These are phyloP conservation scores for Euura lappo DNA, from an alignment of 1,140 invertebrate genomes.

Conservation along the genomic window DNA sequence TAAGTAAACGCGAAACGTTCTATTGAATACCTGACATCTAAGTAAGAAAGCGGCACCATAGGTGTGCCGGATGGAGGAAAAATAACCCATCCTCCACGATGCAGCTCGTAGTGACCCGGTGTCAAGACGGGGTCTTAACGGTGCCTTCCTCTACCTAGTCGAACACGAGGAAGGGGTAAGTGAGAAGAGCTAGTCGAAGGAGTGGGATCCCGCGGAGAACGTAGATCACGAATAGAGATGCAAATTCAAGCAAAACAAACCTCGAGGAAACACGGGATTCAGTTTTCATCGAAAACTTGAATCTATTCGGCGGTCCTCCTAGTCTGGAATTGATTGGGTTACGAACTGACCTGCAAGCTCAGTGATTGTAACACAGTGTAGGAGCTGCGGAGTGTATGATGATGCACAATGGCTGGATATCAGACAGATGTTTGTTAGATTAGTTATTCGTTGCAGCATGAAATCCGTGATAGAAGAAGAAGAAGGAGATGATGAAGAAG, in stretches of 20 bases:
- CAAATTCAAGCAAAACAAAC: neutral
- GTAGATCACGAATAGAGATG: neutral
- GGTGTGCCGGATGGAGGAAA: neutral
- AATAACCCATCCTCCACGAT: neutral
- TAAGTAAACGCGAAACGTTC: neutral
- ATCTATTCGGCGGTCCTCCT: no score
- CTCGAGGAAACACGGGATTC: no score
- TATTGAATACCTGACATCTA: neutral
- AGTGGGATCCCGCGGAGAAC: no score
- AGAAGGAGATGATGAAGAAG: no score
- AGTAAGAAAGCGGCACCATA: neutral
- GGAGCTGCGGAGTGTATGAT: neutral
- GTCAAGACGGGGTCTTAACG: neutral
- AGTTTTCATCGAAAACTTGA: no score
- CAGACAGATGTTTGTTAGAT: neutral
- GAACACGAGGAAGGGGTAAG: neutral
- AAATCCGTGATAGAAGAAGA: neutral
- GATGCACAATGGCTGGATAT: neutral
- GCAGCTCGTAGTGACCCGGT: constrained; percentile 2
- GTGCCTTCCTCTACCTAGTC: neutral
- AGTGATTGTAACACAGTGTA: no score
- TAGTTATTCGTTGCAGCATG: neutral
- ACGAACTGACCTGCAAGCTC: no score
- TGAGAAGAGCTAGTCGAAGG: no score
- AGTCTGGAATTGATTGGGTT: no score